These are phyloP conservation scores for Hestina assimilis DNA, from an alignment of 1,140 invertebrate genomes.

Conservation along the genomic window DNA sequence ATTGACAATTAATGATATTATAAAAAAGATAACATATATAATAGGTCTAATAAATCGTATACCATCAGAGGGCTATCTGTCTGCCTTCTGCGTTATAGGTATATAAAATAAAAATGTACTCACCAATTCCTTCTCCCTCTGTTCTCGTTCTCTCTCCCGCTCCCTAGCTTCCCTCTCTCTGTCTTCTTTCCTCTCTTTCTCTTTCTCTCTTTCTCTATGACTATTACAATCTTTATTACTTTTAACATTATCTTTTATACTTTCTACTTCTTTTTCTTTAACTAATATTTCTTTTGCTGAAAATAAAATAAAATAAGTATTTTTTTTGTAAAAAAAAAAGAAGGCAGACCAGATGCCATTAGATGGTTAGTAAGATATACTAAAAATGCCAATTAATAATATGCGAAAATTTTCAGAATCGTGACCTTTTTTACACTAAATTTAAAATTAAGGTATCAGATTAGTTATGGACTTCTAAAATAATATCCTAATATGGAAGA, in stretches of 20 bases:
- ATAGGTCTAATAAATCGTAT: too few species aligned
- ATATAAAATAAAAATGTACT: constrained; percentile 35
- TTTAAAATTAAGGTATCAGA: too few species aligned
- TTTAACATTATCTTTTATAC: constrained; percentile 66
- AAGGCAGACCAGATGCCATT: not conserved
- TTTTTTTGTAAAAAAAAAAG: not conserved
- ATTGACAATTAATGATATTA: too few species aligned
- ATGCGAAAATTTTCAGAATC: too few species aligned
- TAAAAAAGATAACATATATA: too few species aligned
- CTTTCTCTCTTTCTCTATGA: constrained; percentile 58
- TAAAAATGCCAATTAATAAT: too few species aligned
- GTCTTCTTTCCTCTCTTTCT: constrained; percentile 46
- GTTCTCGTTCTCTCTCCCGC: constrained; percentile 55
- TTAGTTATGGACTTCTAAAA: too few species aligned
- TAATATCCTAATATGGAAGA: too few species aligned
- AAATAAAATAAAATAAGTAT: constrained; percentile 20
- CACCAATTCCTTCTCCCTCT: constrained; percentile 76
- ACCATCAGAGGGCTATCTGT: not conserved
- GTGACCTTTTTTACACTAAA: too few species aligned
- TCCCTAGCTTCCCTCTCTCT: constrained; percentile 45
- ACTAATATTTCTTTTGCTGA: constrained; percentile 70
- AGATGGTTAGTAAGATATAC: too few species aligned
- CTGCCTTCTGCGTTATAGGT: not conserved
- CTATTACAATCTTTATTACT: constrained; percentile 59
- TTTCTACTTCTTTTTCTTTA: constrained; percentile 71